Evolutionary conservation across 2,113 vertebrate genomes (phyloP).

Genomic region (Leiothrix lutea): DNA sequence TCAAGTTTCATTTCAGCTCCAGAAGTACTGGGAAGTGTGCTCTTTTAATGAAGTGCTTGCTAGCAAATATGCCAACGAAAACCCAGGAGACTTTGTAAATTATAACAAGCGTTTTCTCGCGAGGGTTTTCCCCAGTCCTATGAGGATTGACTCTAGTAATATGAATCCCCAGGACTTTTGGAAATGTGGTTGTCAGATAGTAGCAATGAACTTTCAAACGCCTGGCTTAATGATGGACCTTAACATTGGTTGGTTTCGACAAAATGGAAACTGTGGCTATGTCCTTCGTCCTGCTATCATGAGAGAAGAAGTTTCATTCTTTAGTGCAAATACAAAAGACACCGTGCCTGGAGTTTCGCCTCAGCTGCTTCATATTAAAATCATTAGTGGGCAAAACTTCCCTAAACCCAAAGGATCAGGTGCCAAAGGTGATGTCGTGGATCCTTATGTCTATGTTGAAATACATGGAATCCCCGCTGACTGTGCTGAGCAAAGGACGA

Average conservation of each 20-base stretch:
- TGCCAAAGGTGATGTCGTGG: slow-evolving; percentile 95
- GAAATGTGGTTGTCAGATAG: slow-evolving; percentile 98
- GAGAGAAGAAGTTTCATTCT: slow-evolving; percentile 96
- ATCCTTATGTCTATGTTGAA: slow-evolving; percentile 96
- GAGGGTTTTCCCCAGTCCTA: slow-evolving; percentile 92
- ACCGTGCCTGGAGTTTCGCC: slow-evolving; percentile 95
- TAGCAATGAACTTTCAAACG: slow-evolving; percentile 98
- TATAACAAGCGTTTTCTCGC: slow-evolving; percentile 97
- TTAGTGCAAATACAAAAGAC: slow-evolving; percentile 97
- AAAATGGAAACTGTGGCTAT: slow-evolving; percentile 95
- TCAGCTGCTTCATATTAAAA: slow-evolving; percentile 96
- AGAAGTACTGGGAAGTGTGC: slow-evolving; percentile 97
- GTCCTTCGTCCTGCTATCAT: slow-evolving; percentile 95
- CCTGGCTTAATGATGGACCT: slow-evolving; percentile 98
- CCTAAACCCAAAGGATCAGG: slow-evolving; percentile 98
- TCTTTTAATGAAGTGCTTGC: slow-evolving; percentile 97
- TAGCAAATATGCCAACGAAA: slow-evolving; percentile 88
- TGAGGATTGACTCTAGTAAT: slow-evolving; percentile 98
- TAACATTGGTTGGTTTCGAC: slow-evolving; percentile 96
- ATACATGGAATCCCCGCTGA: slow-evolving; percentile 97
- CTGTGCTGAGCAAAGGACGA: slow-evolving; percentile 95
- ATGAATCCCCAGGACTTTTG: slow-evolving; percentile 99
- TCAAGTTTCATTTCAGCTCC: slow-evolving; percentile 88
- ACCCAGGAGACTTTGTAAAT: slow-evolving; percentile 95
- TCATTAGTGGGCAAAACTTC: slow-evolving; percentile 97